A percentile compares a stretch with the other conserved stretches of the same genome.
Evolutionary conservation across 2,888 invertebrate species (phyloP).

Genomic region (Psococerastis gibbosa): DNA sequence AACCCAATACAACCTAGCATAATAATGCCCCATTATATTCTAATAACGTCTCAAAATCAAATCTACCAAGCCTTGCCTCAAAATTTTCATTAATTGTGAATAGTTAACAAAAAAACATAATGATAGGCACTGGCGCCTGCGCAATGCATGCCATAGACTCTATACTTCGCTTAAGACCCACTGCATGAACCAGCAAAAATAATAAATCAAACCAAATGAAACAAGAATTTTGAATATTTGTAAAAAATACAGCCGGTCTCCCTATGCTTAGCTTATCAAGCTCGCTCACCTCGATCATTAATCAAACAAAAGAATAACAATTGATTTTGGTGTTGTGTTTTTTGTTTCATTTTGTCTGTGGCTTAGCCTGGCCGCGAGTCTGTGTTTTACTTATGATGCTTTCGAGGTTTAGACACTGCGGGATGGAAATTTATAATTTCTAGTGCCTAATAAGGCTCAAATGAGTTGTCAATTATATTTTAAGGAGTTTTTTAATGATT

Average conservation of each 20-base stretch:
- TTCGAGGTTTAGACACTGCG: neutral
- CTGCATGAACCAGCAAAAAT: neutral
- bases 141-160: neutral
- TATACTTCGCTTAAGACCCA: conserved; percentile 1
- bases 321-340: conserved; percentile 8
- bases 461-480: conserved; percentile 10
- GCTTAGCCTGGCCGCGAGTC: neutral
- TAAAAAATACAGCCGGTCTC: neutral
- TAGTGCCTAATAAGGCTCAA: conserved; percentile 10
- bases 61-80: neutral
- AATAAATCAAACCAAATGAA: conserved; percentile 11
- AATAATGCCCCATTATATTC: neutral
- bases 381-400: conserved; percentile 6
- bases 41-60: neutral
- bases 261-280: neutral
- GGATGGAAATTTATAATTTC: conserved; percentile 8
- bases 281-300: conserved; percentile 1
- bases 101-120: conserved; percentile 6
- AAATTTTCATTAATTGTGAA: neutral
- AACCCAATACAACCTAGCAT: neutral
- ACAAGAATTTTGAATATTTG: conserved; percentile 11
- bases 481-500: conserved; percentile 11
- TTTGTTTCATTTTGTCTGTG: neutral
- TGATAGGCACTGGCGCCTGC: conserved; percentile 10
- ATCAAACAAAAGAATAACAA: conserved; percentile 11